Percentiles rank a stretch among this genome's conserved stretches.
These are phyloP conservation scores for Pantala flavescens DNA, from an alignment of 1,140 invertebrate species.

Conservation along the genomic window DNA sequence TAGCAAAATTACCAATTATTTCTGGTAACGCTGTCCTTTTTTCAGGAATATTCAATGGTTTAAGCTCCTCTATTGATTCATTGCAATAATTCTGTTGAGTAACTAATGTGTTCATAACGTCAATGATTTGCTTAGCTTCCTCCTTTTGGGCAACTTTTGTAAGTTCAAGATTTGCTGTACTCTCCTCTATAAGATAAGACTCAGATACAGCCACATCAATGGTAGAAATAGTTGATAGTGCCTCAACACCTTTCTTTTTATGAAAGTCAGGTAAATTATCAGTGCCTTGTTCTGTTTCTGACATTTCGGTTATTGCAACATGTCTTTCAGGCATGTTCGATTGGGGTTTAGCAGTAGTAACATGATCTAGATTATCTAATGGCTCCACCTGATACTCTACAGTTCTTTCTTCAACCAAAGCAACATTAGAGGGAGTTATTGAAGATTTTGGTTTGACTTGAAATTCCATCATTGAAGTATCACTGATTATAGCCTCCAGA, in stretches of 20 bases:
- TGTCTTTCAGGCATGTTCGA: not conserved
- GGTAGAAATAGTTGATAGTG: not conserved
- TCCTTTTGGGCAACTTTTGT: not conserved
- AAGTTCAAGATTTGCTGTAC: not conserved
- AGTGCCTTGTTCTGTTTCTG: not conserved
- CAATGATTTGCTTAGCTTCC: not conserved
- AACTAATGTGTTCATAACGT: not conserved
- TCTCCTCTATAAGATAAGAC: not conserved
- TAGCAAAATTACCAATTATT: not conserved
- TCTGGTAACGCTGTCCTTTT: not conserved
- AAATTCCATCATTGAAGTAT: not conserved
- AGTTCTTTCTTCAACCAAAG: not conserved
- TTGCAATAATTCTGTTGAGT: not conserved
- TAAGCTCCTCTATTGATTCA: not conserved
- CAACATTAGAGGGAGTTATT: not conserved
- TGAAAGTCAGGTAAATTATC: not conserved
- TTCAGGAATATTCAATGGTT: not conserved
- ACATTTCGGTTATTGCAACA: slow-evolving; percentile 14
- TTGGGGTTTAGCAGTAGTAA: not conserved
- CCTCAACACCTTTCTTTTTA: not conserved
- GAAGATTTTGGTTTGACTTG: not conserved
- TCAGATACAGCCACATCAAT: slow-evolving; percentile 16
- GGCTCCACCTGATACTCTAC: not conserved
- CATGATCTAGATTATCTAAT: not conserved
- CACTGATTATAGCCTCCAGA: not conserved